Percentiles rank a stretch among this genome's conserved stretches.
Conservation (phyloP, 2,797 vertebrate genomes). For the Mycteria americana region DNA sequence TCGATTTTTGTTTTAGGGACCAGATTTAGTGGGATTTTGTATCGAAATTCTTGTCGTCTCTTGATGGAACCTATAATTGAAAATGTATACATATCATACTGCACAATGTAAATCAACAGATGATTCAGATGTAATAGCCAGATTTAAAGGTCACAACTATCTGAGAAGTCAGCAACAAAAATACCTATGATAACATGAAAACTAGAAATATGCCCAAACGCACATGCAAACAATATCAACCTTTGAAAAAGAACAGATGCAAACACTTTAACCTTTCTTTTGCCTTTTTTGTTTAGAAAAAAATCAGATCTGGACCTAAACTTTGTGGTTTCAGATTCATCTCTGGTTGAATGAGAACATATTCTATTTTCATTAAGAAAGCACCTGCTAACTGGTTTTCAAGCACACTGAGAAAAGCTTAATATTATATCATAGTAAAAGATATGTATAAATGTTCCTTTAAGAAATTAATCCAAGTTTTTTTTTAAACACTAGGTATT, state of each 20-base stretch:
- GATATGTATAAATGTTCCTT: background rate
- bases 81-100: background rate
- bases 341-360: background rate
- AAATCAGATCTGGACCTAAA: background rate
- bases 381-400: background rate
- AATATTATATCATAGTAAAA: background rate
- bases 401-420: background rate
- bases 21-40: slow-evolving; percentile 77
- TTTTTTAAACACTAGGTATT: background rate
- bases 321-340: background rate
- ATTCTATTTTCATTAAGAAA: background rate
- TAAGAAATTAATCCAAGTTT: background rate
- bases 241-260: background rate
- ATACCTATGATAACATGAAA: background rate
- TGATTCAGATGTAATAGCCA: background rate
- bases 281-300: background rate
- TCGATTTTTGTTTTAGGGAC: slow-evolving; percentile 86
- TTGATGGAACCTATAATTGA: slow-evolving; percentile 69
- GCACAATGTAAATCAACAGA: background rate
- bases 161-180: background rate
- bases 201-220: background rate
- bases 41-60: slow-evolving; percentile 76
- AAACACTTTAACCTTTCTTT: background rate
- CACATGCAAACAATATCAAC: background rate
- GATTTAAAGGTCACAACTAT: background rate